Conservation (phyloP, 35 echinoderm and acorn worm species). For the Diadema setosum region DNA sequence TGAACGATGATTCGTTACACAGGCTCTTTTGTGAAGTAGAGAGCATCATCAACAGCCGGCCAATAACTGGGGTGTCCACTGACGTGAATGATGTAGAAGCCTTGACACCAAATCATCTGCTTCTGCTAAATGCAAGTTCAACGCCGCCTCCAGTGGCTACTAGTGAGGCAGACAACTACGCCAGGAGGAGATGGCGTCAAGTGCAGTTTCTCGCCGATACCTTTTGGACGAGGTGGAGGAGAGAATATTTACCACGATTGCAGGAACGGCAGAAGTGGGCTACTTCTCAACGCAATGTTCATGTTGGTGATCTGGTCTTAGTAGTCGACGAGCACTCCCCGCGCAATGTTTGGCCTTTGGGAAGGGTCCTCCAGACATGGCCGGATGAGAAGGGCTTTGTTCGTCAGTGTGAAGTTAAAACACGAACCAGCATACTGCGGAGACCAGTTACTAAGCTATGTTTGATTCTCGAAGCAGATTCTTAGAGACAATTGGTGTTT, state of each 20-base stretch:
- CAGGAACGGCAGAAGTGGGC: constrained; percentile 31
- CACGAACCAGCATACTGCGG: background rate
- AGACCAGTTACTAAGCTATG: constrained; percentile 69
- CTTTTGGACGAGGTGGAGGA: constrained; percentile 66
- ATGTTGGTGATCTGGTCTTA: constrained; percentile 23
- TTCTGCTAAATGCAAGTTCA: background rate
- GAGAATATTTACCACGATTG: constrained; percentile 12
- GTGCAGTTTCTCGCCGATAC: constrained; percentile 60
- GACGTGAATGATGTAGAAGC: constrained; percentile 9
- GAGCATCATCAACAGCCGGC: constrained; percentile 50
- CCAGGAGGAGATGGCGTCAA: constrained; percentile 41
- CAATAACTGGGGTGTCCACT: background rate
- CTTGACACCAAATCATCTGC: constrained; percentile 32
- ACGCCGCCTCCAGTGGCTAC: background rate
- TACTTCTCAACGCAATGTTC: background rate
- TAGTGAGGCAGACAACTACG: constrained; percentile 6
- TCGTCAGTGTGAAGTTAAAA: constrained; percentile 37
- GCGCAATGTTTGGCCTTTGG: constrained; percentile 35
- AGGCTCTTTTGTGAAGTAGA: constrained; percentile 52
- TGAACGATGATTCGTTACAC: constrained; percentile 50
- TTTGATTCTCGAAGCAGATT: constrained; percentile 14
- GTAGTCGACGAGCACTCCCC: constrained; percentile 20
- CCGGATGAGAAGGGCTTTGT: constrained; percentile 17
- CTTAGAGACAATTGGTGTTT: too few species aligned
- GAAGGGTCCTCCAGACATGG: constrained; percentile 7